Percentiles rank a stretch among this genome's conserved stretches.
These are phyloP conservation scores for Athetis lepigone DNA, from an alignment of 2,888 invertebrate species.

Conservation along the genomic window DNA sequence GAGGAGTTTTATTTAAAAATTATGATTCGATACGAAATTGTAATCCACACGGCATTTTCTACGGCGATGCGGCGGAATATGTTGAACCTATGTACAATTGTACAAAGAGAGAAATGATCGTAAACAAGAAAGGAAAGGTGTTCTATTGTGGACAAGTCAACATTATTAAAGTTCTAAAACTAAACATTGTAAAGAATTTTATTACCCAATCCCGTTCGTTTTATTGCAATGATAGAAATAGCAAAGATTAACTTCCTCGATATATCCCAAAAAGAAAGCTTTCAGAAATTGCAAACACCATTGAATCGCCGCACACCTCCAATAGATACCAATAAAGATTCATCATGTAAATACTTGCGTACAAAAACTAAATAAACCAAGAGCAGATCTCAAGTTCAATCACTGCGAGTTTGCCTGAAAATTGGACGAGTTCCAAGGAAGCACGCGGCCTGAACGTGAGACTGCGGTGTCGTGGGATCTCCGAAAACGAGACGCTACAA, in stretches of 20 bases:
- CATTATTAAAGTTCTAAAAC: constrained; percentile 5
- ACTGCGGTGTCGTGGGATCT: constrained; percentile 58
- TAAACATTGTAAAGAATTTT: not conserved
- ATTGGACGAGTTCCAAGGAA: constrained; percentile 58
- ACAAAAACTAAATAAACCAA: constrained; percentile 23
- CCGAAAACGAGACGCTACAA: constrained; percentile 46
- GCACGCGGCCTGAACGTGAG: constrained; percentile 57
- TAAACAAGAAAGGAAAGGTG: not conserved
- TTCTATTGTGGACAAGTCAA: not conserved
- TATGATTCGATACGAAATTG: constrained; percentile 24
- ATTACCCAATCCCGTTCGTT: not conserved
- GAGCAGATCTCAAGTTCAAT: constrained; percentile 57
- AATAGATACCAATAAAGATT: constrained; percentile 13
- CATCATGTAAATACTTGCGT: constrained; percentile 29
- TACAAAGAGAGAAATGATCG: not conserved
- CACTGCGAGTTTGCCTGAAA: constrained; percentile 54
- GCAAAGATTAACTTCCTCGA: not conserved
- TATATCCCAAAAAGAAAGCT: not conserved
- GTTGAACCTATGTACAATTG: not conserved
- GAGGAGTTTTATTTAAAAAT: constrained; percentile 44
- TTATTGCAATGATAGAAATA: not conserved
- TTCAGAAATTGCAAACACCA: not conserved
- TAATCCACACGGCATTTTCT: constrained; percentile 21
- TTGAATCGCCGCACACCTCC: constrained; percentile 4
- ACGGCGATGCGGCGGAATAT: not conserved